A percentile compares a stretch with the other conserved stretches of the same genome.
Evolutionary conservation across 2,888 invertebrate species (phyloP).

Genomic region (Drepanosiphum platanoidis): DNA sequence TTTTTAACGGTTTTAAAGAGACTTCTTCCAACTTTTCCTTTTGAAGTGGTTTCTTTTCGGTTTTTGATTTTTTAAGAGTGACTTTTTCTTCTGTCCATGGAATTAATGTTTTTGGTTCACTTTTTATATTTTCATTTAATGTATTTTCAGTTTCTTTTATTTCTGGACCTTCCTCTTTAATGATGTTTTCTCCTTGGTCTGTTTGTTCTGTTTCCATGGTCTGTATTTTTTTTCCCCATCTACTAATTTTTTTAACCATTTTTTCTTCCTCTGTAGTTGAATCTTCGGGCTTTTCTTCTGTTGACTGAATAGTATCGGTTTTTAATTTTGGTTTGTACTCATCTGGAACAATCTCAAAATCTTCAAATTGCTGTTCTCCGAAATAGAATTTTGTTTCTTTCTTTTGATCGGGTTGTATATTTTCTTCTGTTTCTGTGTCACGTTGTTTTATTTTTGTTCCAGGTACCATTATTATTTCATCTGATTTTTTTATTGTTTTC

Average conservation of each 20-base stretch:
- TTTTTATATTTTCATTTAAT: background rate
- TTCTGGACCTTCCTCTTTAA: slow-evolving; percentile 28
- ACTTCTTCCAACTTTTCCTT: slow-evolving; percentile 66
- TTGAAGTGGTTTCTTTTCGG: slow-evolving; percentile 66
- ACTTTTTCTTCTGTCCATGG: slow-evolving; percentile 68
- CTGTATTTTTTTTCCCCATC: background rate
- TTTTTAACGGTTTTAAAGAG: background rate
- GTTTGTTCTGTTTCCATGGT: background rate
- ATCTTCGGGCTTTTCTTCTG: background rate
- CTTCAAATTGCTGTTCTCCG: slow-evolving; percentile 38
- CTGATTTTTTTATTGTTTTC: accelerated
- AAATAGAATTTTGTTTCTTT: slow-evolving; percentile 22
- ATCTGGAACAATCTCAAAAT: slow-evolving; percentile 48
- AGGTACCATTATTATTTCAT: background rate
- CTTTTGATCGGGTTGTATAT: background rate
- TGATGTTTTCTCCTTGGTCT: background rate
- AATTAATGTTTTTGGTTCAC: slow-evolving; percentile 63
- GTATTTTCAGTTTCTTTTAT: slow-evolving; percentile 37
- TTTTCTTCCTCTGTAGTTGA: background rate
- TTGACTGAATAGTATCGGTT: slow-evolving; percentile 55
- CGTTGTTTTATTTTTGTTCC: background rate
- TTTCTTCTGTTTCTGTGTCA: background rate
- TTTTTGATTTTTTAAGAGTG: slow-evolving; percentile 66
- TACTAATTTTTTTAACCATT: background rate
- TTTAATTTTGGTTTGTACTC: slow-evolving; percentile 45